Conservation (phyloP, 2,797 vertebrate genomes). For the Danio tinwini region DNA sequence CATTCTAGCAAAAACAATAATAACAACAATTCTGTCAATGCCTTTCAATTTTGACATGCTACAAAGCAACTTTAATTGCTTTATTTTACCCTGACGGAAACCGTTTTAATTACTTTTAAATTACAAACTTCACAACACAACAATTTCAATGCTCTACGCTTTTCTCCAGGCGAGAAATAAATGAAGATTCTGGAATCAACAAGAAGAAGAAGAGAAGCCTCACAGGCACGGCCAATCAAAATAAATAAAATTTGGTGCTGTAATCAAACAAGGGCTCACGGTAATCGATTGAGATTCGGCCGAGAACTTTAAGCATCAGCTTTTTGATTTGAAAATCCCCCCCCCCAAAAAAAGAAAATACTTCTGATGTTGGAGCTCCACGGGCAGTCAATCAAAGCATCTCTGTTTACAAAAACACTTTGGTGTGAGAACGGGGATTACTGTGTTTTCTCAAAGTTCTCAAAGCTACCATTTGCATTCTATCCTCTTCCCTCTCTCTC, state of each 20-base stretch:
- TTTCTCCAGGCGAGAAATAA: neutral
- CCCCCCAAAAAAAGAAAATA: neutral
- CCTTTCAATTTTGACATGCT: neutral
- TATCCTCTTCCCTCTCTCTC: conserved; percentile 4
- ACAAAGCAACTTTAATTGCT: neutral
- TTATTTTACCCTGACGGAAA: neutral
- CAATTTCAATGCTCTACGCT: neutral
- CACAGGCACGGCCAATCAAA: neutral
- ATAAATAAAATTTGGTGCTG: neutral
- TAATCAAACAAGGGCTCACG: neutral
- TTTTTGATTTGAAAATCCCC: neutral
- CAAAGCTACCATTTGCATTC: conserved; percentile 32
- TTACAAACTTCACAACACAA: neutral
- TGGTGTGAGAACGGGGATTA: conserved; percentile 65
- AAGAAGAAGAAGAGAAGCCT: neutral
- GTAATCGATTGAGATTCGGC: neutral
- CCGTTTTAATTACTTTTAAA: neutral
- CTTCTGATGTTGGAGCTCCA: neutral
- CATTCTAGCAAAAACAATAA: neutral
- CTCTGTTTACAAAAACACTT: conserved; percentile 16
- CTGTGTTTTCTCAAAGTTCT: conserved; percentile 61
- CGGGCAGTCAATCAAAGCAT: conserved; percentile 10
- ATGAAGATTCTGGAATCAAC: neutral
- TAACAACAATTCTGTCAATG: neutral
- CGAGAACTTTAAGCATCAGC: neutral